Conservation (phyloP, 2,888 invertebrate species). For the Tetrapedia diversipes region DNA sequence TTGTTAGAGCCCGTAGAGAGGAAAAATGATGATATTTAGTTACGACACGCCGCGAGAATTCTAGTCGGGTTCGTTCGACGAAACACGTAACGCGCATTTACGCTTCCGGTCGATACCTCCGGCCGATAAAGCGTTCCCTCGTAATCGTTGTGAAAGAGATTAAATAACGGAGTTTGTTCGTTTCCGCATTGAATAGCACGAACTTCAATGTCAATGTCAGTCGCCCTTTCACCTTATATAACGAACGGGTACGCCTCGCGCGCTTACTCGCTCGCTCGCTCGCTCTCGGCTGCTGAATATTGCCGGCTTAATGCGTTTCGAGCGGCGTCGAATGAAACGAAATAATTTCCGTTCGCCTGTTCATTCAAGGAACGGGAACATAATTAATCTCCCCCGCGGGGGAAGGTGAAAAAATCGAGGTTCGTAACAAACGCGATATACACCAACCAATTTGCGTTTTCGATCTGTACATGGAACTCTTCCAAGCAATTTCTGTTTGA, state of each 20-base stretch:
- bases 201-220: constrained; percentile 82
- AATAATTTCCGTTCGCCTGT: constrained; percentile 46
- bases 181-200: constrained; percentile 78
- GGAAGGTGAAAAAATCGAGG: too few relatives aligned
- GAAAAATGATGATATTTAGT: not conserved
- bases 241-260: constrained; percentile 57
- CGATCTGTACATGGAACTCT: too few relatives aligned
- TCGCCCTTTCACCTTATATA: constrained; percentile 83
- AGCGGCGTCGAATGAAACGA: constrained; percentile 40
- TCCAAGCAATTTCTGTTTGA: too few relatives aligned
- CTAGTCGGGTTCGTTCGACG: constrained; percentile 33
- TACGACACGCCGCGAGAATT: constrained; percentile 17
- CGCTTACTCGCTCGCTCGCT: constrained; percentile 15
- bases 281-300: constrained; percentile 67
- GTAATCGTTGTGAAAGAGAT: constrained; percentile 80
- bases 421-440: too few relatives aligned
- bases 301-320: constrained; percentile 70
- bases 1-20: too few relatives aligned
- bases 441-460: too few relatives aligned
- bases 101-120: constrained; percentile 60
- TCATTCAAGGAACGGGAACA: not conserved
- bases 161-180: constrained; percentile 80
- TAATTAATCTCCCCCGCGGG: too few relatives aligned
- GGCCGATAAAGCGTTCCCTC: constrained; percentile 57
- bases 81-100: constrained; percentile 56